These are phyloP conservation scores for Amphipyra berbera DNA, from an alignment of 2,888 invertebrate species.

Conservation along the genomic window DNA sequence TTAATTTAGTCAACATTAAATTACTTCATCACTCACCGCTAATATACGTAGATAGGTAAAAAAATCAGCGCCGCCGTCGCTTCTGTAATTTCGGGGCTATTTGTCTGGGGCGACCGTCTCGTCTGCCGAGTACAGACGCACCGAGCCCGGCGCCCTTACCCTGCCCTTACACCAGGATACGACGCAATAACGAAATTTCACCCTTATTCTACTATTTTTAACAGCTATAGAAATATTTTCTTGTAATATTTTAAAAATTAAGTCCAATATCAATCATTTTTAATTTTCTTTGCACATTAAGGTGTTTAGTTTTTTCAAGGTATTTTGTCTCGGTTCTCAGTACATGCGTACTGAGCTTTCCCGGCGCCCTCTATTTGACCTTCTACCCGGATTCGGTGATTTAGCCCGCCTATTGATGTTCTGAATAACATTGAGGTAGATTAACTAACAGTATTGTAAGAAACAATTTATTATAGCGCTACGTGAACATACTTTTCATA, in stretches of 20 bases:
- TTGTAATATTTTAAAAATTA: background rate
- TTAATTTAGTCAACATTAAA: conserved; percentile 29
- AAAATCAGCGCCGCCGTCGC: conserved; percentile 30
- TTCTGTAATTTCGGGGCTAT: conserved; percentile 33
- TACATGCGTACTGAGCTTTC: conserved; percentile 26
- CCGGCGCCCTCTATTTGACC: conserved; percentile 41
- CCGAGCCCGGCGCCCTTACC: conserved; percentile 62
- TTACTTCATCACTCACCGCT: conserved; percentile 32
- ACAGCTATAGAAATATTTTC: background rate
- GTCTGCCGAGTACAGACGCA: conserved; percentile 60
- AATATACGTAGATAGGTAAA: conserved; percentile 32
- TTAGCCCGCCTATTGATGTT: conserved; percentile 15
- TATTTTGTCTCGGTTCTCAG: conserved; percentile 14
- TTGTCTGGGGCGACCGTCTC: conserved; percentile 56
- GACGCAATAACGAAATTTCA: conserved; percentile 27
- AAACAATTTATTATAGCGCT: conserved; percentile 1
- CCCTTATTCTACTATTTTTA: conserved; percentile 23
- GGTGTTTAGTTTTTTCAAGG: conserved; percentile 1
- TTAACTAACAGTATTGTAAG: conserved; percentile 11
- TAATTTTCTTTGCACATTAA: conserved; percentile 3
- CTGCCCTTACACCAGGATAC: conserved; percentile 58
- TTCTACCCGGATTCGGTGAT: conserved; percentile 38
- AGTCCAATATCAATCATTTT: conserved; percentile 7
- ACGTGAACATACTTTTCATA: too few relatives aligned
- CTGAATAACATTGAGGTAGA: conserved; percentile 19